Evolutionary conservation across 53 echinoderm and acorn worm genomes (phyloP), one percentile per base, ranked within the genome.

Genomic region (Patiria pectinifera): DNA sequence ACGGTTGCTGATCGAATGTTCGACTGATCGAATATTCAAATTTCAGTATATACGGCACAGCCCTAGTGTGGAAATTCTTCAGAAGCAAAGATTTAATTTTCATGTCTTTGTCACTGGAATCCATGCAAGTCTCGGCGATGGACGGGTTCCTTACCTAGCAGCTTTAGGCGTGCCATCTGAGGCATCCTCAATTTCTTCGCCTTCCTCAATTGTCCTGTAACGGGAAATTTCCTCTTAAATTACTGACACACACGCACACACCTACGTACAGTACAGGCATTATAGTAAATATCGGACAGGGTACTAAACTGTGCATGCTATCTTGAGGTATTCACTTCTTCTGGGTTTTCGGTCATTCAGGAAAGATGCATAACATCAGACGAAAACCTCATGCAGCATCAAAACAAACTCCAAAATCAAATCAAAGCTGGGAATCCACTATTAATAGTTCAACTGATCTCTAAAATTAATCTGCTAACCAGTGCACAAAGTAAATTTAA

Each of bases 191-290:
- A 94, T 72, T 86, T 97, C 97, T 62, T 97, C 97, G 63, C 93
- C 93, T 88, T 97, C 97, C 25, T 97, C 97, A 46, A 97, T 97
- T 23, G 97, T 97, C 91, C 97, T 95, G 94, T 82, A 90, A 90
- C 11, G 69, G 90, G 69, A 90, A 90, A 90, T 80, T 90, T 80
- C 80, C 63, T 69, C 48, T 61, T 66, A 66, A 48, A 66, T 86
- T 86, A 71, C 71, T 71, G 47, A 71, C 45, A 79, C 22, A 76
- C 76, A 21, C 25, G 2, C 25, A 43, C 11, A 43, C 44, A 46
- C 48, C 45, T n/a, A 43, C 25, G 8, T 11, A 48, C 15, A 45
- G 46, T 47, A 48, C 81, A 47, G 49, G 81, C 47, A 81, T 76
- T 11, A 76, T 76, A 43, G 66, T 11, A 2, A 66, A 66, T 16